Evolutionary conservation across 2,113 vertebrate species (phyloP).

Genomic region (Callospermophilus lateralis): DNA sequence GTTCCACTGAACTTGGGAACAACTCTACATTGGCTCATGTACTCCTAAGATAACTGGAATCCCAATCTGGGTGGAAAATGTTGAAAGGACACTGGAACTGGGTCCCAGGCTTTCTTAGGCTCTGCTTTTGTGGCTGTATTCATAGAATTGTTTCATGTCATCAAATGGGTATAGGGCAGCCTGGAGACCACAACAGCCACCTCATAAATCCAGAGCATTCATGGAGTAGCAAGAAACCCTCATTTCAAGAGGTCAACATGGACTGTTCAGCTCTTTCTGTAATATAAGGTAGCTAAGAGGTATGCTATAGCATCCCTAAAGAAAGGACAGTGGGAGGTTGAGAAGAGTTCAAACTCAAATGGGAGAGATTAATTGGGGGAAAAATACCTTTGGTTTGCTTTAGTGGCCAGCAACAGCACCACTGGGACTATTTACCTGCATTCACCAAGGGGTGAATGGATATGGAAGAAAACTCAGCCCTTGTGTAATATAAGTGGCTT

Average conservation of each 20-base stretch:
- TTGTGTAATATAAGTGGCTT: background rate
- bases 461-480: background rate
- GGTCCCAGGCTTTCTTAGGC: background rate
- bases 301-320: constrained; percentile 3
- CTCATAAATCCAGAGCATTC: background rate
- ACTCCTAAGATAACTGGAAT: background rate
- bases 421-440: background rate
- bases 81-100: background rate
- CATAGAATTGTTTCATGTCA: background rate
- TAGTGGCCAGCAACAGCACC: constrained; percentile 37
- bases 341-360: constrained; percentile 68
- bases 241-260: constrained; percentile 65
- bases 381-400: constrained; percentile 56
- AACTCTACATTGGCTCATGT: background rate
- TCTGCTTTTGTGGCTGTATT: background rate
- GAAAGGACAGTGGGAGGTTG: constrained; percentile 28
- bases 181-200: background rate
- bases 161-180: background rate
- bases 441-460: background rate
- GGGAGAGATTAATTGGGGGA: constrained; percentile 22
- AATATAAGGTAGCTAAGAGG: background rate
- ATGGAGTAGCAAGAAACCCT: background rate
- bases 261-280: constrained; percentile 18
- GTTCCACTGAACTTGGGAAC: background rate
- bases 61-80: background rate